Conservation (phyloP, 2,113 vertebrate species). For the Sinocyclocheilus anophthalmus region DNA sequence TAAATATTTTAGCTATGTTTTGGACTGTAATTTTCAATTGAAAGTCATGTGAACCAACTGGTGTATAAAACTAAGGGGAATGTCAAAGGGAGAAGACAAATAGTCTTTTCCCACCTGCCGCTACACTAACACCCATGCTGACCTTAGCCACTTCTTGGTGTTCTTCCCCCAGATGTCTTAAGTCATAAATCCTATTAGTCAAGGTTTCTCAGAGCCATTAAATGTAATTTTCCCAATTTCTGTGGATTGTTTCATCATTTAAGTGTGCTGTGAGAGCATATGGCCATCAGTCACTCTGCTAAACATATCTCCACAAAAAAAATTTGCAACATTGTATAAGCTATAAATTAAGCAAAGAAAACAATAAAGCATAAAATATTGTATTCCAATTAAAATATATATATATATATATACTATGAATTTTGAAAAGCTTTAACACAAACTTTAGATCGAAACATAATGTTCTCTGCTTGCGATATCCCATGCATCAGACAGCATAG, state of each 20-base stretch:
- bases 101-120: conserved; percentile 39
- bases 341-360: too few relatives aligned
- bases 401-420: background rate
- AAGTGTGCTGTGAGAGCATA: background rate
- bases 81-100: conserved; percentile 12
- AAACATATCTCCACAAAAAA: background rate
- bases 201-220: conserved; percentile 74
- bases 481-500: background rate
- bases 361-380: background rate
- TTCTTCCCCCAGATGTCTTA: conserved; percentile 73
- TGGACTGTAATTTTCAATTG: background rate
- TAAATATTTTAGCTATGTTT: conserved; percentile 7
- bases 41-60: conserved; percentile 14
- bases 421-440: background rate
- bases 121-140: conserved; percentile 67
- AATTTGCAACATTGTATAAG: background rate
- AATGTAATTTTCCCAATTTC: conserved; percentile 63
- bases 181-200: conserved; percentile 80
- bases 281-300: background rate
- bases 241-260: conserved; percentile 60
- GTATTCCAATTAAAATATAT: background rate
- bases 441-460: background rate
- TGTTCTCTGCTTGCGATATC: background rate
- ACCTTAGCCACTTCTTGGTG: conserved; percentile 72
- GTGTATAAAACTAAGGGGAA: conserved; percentile 8